Evolutionary conservation across 2,888 invertebrate species (phyloP).

Genomic region (Esperia sulphurella): DNA sequence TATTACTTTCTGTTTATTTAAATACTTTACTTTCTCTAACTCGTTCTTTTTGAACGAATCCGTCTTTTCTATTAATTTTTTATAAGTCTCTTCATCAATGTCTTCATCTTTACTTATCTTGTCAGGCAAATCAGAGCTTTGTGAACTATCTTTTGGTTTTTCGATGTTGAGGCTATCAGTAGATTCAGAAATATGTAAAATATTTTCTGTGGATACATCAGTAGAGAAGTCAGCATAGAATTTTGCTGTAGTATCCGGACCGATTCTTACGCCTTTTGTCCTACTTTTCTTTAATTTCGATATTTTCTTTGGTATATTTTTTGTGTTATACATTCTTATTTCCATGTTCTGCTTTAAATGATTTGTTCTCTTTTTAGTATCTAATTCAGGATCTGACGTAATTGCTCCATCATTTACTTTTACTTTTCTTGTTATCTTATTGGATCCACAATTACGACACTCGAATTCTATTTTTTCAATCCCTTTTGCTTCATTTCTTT

Average conservation of each 20-base stretch:
- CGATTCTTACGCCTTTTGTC: slow-evolving; percentile 72
- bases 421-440: slow-evolving; percentile 56
- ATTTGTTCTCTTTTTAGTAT: slow-evolving; percentile 39
- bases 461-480: slow-evolving; percentile 70
- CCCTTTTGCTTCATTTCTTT: slow-evolving; percentile 50
- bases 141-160: slow-evolving; percentile 39
- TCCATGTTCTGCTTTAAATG: slow-evolving; percentile 62
- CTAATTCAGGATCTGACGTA: slow-evolving; percentile 58
- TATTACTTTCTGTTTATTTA: slow-evolving; percentile 71
- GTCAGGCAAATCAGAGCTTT: slow-evolving; percentile 34
- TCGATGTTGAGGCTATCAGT: slow-evolving; percentile 79
- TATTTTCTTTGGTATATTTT: slow-evolving; percentile 85
- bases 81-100: slow-evolving; percentile 70
- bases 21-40: slow-evolving; percentile 69
- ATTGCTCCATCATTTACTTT: slow-evolving; percentile 46
- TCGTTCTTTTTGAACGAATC: slow-evolving; percentile 77
- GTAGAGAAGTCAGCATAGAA: slow-evolving; percentile 83
- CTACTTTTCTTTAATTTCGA: slow-evolving; percentile 84
- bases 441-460: slow-evolving; percentile 68
- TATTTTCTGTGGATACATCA: slow-evolving; percentile 81
- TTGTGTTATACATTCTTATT: slow-evolving; percentile 82
- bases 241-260: slow-evolving; percentile 77
- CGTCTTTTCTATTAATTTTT: slow-evolving; percentile 71
- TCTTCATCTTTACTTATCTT: slow-evolving; percentile 64
- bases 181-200: slow-evolving; percentile 82